Evolutionary conservation across 2,113 vertebrate genomes (phyloP).

Genomic region (Falcunculus frontatus): DNA sequence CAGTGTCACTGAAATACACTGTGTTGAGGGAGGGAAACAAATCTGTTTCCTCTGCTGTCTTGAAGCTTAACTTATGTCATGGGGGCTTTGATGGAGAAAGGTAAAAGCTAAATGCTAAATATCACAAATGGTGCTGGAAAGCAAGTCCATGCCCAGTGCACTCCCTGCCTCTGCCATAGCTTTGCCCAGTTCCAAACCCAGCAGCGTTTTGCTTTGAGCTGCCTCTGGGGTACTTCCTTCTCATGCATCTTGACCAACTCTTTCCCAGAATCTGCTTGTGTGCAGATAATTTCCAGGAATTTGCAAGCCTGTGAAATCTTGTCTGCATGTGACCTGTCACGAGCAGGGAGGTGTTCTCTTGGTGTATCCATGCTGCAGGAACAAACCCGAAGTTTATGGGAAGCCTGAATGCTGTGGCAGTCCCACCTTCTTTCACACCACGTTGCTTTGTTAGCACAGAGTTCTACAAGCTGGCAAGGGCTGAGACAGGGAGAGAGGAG

Average conservation of each 20-base stretch:
- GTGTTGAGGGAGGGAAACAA: neutral
- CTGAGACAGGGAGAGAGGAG: neutral
- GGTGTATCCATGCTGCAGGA: neutral
- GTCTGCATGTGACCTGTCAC: neutral
- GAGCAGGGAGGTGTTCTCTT: neutral
- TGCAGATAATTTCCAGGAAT: neutral
- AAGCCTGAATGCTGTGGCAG: neutral
- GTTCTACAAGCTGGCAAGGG: neutral
- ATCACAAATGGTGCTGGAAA: neutral
- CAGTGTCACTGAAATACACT: neutral
- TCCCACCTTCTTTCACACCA: neutral
- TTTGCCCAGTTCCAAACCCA: neutral
- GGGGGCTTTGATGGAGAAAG: neutral
- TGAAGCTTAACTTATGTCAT: neutral
- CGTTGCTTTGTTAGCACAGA: fast-evolving
- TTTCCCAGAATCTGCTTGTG: neutral
- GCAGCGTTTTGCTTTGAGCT: neutral
- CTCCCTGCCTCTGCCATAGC: neutral
- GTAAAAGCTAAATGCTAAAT: neutral
- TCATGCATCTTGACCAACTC: neutral
- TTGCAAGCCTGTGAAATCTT: neutral
- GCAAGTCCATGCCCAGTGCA: neutral
- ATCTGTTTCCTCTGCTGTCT: neutral
- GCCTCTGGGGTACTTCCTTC: neutral
- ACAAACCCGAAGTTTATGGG: neutral